phyloP scores from a whole-genome alignment of 2,113 vertebrate genomes.

The Ictidomys tridecemlineatus region DNA sequence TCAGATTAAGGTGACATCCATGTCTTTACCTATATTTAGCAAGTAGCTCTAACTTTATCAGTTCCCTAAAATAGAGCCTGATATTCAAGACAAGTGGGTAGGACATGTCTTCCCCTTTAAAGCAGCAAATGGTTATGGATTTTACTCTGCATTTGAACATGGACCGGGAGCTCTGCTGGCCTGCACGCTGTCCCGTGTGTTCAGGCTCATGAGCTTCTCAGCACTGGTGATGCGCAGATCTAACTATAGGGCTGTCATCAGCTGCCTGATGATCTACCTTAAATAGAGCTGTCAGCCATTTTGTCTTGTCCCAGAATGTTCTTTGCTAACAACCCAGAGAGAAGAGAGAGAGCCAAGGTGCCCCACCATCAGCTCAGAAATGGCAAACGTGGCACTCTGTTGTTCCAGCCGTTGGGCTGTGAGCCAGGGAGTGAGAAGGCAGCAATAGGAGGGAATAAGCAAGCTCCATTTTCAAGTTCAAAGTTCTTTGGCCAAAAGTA shows the following conservation, averaged over 20 bases:
- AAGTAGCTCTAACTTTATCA: background rate
- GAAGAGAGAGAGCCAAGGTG: background rate
- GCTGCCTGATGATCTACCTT: conserved; percentile 38
- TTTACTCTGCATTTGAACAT: background rate
- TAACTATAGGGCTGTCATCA: conserved; percentile 72
- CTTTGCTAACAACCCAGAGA: conserved; percentile 26
- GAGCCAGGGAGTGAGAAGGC: background rate
- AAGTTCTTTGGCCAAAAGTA: background rate
- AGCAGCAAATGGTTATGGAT: conserved; percentile 27
- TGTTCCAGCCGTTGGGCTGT: background rate
- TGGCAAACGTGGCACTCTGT: background rate
- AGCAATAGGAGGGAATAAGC: background rate
- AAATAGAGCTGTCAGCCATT: conserved; percentile 49
- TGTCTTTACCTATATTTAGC: conserved; percentile 6
- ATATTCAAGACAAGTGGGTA: background rate
- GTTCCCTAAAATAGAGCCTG: conserved; percentile 44
- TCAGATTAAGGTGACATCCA: background rate
- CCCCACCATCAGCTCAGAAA: background rate
- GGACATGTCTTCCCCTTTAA: conserved; percentile 41
- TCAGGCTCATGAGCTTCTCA: background rate
- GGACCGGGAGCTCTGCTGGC: background rate
- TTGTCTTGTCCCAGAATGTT: conserved; percentile 64
- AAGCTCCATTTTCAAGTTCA: background rate
- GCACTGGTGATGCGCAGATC: background rate
- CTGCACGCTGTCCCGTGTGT: background rate